Base-by-base conservation (phyloP, 2,888 invertebrate genomes). In the Maniola hyperantus region DNA sequence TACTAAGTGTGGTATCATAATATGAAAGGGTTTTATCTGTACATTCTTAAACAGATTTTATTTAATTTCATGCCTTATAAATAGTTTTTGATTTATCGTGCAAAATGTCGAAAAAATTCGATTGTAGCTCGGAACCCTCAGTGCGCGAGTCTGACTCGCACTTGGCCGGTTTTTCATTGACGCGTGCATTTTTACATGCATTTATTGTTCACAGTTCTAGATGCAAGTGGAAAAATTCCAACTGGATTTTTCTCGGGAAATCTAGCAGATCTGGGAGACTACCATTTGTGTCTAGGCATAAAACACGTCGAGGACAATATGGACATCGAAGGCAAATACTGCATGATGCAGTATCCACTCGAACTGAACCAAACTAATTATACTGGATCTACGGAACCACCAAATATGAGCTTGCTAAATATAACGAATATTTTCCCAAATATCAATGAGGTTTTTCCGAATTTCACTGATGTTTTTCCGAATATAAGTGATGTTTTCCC, bases 251-350 rank as follows among this genome's bases (percentile, higher is more conserved):
- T 83, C 0, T 70, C 71, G 7, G 91, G 91, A 0, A 87, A 92
- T 63, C 69, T 85, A 44, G 81, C 83, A 18, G 88, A 89, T 26
- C 70, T 90, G 0, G 93, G 93, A 1, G 86, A 85, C 71, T 89
- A 85, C 67, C 75, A 77, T 66, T 82, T 85, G 75, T 89, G 88
- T 61, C 75, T 89, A 39, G 65, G 66, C 57, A 82, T 84, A 48
- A 66, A 82, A 70, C 57, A 78, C 54, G 8, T 68, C 1, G 55
- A 71, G 0, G 59, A 79, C 15, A 67, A 76, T 15, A 77, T 79
- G 70, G 70, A 77, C 0, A 83, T 92, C 39, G 79, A 87, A 57
- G 92, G 92, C 1, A 90, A 93, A 77, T 92, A 92, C 73, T 90
- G 91, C 68, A 78, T 86, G 13, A 76, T 87, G 11, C 72, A 66